phyloP scores from a whole-genome alignment of 2,888 invertebrate genomes.

The Dinocampus coccinellae region DNA sequence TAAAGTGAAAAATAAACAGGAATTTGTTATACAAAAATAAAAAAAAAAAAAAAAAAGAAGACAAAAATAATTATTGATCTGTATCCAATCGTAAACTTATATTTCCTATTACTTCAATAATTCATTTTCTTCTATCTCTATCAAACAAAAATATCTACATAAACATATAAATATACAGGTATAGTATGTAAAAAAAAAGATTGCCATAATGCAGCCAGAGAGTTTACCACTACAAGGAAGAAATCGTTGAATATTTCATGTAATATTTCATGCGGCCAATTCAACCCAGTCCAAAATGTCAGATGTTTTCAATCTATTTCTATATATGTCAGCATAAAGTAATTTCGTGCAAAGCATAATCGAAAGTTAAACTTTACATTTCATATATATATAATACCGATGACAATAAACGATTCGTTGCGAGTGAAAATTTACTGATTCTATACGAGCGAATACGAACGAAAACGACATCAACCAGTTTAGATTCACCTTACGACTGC shows the following conservation, averaged over 20 bases:
- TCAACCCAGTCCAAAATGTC: background rate
- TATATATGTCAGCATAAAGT: background rate
- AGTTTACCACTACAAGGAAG: background rate
- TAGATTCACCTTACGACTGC: conserved; percentile 5
- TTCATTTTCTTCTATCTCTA: background rate
- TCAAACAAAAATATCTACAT: background rate
- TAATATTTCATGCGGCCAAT: conserved; percentile 30
- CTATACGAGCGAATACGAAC: background rate
- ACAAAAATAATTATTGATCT: too few relatives aligned
- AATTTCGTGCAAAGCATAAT: conserved; percentile 25
- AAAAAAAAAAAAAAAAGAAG: too few relatives aligned
- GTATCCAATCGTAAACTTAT: too few relatives aligned
- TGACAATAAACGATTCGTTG: conserved; percentile 4
- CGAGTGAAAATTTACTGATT: background rate
- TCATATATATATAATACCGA: conserved; percentile 8
- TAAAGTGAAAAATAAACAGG: too few relatives aligned
- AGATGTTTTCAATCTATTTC: background rate
- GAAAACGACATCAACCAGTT: too few relatives aligned
- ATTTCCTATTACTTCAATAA: too few relatives aligned
- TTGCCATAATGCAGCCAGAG: too few relatives aligned
- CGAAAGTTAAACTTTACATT: conserved; percentile 20
- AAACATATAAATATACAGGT: background rate
- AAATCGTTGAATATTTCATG: conserved; percentile 38
- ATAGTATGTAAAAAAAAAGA: too few relatives aligned
- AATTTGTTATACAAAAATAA: too few relatives aligned